These are phyloP conservation scores for Azemiops feae DNA, from an alignment of 2,113 vertebrate genomes.

Conservation along the genomic window DNA sequence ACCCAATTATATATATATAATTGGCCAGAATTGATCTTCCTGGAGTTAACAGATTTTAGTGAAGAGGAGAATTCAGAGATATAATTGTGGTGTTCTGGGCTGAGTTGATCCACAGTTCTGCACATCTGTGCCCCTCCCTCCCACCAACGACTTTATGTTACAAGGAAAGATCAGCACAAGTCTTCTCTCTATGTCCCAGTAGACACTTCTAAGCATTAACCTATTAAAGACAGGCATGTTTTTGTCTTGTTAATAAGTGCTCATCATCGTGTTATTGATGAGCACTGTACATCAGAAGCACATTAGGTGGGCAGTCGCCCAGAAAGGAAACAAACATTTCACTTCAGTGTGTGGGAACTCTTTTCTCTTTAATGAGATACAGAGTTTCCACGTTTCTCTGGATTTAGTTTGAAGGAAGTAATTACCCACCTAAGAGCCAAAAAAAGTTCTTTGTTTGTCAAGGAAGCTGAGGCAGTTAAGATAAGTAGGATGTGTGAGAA, in stretches of 20 bases:
- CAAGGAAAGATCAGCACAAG: background rate
- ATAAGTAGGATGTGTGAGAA: background rate
- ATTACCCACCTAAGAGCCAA: background rate
- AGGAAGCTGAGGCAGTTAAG: background rate
- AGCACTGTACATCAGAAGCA: conserved; percentile 17
- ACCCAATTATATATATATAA: background rate
- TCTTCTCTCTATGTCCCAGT: background rate
- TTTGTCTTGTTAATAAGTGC: conserved; percentile 9
- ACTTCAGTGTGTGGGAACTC: background rate
- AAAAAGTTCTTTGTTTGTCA: background rate
- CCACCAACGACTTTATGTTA: background rate
- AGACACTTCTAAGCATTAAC: background rate
- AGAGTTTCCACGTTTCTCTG: background rate
- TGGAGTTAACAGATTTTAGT: background rate
- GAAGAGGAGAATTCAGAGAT: background rate
- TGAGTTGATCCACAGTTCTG: background rate
- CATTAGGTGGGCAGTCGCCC: conserved; percentile 10
- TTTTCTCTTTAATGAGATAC: conserved; percentile 12
- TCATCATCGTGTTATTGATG: background rate
- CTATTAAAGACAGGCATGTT: conserved; percentile 10
- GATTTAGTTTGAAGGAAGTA: background rate
- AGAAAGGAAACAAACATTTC: conserved; percentile 9
- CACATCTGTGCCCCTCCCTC: background rate
- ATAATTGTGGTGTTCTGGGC: background rate
- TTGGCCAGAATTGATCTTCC: background rate